Evolutionary conservation across 2,888 invertebrate species (phyloP).

Genomic region (Synanthedon formicaeformis): DNA sequence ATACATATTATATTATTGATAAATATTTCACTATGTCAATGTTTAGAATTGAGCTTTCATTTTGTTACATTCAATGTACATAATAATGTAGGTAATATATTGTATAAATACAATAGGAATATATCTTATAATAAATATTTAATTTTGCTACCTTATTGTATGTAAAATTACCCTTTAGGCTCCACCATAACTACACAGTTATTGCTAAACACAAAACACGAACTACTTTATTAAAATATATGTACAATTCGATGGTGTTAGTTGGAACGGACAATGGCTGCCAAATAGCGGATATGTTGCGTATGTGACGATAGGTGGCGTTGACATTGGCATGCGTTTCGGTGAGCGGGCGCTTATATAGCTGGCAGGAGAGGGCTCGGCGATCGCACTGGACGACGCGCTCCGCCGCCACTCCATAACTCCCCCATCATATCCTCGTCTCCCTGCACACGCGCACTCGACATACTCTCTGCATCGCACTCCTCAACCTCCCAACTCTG

Average conservation of each 20-base stretch:
- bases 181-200: conserved; percentile 3
- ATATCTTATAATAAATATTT: not conserved
- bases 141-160: not conserved
- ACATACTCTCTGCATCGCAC: conserved; percentile 69
- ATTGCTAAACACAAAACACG: conserved; percentile 2
- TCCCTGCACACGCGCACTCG: conserved; percentile 72
- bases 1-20: not conserved
- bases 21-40: not conserved
- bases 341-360: conserved; percentile 25
- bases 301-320: not conserved
- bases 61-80: conserved; percentile 12
- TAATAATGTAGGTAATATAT: not conserved
- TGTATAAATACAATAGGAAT: not conserved
- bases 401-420: conserved; percentile 61
- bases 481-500: conserved; percentile 69
- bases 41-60: conserved; percentile 51
- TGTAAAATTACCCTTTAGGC: conserved; percentile 4
- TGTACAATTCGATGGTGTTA: conserved; percentile 7
- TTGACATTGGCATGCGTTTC: conserved; percentile 2
- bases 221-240: not conserved
- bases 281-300: conserved; percentile 30
- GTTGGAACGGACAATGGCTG: conserved; percentile 17
- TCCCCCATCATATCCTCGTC: conserved; percentile 74
- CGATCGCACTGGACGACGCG: conserved; percentile 44
- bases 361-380: conserved; percentile 57